These are phyloP conservation scores for Endomychus coccineus DNA, from an alignment of 2,888 invertebrate genomes.

Conservation along the genomic window DNA sequence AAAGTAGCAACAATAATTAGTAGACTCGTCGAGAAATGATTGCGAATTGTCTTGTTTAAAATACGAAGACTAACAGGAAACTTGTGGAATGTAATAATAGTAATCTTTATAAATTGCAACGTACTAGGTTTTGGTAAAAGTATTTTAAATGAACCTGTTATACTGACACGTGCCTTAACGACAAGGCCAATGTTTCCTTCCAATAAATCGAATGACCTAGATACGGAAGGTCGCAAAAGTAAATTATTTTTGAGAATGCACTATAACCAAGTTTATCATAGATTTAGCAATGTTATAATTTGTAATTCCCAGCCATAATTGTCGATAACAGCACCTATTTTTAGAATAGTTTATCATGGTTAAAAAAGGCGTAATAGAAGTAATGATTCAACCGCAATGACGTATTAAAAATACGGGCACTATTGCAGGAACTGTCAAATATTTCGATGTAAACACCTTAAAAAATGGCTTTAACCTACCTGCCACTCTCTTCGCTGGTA, in stretches of 20 bases:
- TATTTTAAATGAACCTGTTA: slow-evolving; percentile 25
- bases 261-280: too few relatives aligned
- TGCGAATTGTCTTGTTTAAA: too few relatives aligned
- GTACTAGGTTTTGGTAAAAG: slow-evolving; percentile 19
- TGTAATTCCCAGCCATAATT: too few relatives aligned
- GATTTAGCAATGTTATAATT: too few relatives aligned
- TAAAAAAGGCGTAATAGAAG: slow-evolving; percentile 26
- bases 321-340: too few relatives aligned
- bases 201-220: slow-evolving; percentile 40
- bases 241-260: slow-evolving; percentile 2
- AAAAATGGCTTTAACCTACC: slow-evolving; percentile 38
- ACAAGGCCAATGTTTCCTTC: slow-evolving; percentile 39
- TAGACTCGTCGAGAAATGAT: too few relatives aligned
- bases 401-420: slow-evolving; percentile 16
- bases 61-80: too few relatives aligned
- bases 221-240: slow-evolving; percentile 39
- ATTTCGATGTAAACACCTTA: slow-evolving; percentile 36
- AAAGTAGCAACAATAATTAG: too few relatives aligned
- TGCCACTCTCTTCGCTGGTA: slow-evolving; percentile 47
- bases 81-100: too few relatives aligned
- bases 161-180: slow-evolving; percentile 37
- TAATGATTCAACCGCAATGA: slow-evolving; percentile 26
- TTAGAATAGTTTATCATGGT: too few relatives aligned
- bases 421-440: slow-evolving; percentile 13
- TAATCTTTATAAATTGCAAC: too few relatives aligned